phyloP scores from a whole-genome alignment of 2,113 vertebrate species.

The Heterotilapia buettikoferi region DNA sequence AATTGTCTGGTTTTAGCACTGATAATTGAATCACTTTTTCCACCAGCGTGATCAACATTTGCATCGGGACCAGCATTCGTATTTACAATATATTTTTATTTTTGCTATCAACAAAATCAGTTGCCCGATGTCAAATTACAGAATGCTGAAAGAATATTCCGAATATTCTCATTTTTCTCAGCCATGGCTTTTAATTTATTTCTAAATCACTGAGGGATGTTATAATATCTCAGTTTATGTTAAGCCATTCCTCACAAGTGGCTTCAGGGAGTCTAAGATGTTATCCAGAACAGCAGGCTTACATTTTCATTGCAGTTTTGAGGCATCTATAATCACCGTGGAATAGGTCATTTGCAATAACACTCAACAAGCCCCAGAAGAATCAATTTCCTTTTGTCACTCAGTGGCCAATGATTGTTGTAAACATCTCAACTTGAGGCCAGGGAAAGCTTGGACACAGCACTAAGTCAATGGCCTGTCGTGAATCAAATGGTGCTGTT shows the following conservation, averaged over 20 bases:
- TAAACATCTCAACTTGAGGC: slow-evolving; percentile 64
- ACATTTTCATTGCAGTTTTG: slow-evolving; percentile 46
- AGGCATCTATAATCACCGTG: slow-evolving; percentile 56
- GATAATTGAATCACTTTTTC: slow-evolving; percentile 38
- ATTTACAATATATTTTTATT: slow-evolving; percentile 9
- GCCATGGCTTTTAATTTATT: slow-evolving; percentile 2
- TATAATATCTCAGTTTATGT: slow-evolving; percentile 7
- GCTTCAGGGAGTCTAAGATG: slow-evolving; percentile 12
- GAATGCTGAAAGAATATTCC: neutral
- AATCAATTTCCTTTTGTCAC: slow-evolving; percentile 70
- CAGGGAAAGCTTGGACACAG: slow-evolving; percentile 54
- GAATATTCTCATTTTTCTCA: neutral
- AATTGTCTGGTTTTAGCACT: slow-evolving; percentile 39
- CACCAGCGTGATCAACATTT: neutral
- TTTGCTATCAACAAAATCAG: slow-evolving; percentile 1
- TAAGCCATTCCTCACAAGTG: neutral
- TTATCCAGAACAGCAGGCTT: slow-evolving; percentile 19
- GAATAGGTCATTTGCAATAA: slow-evolving; percentile 66
- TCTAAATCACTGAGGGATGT: neutral
- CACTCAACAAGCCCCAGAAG: slow-evolving; percentile 53
- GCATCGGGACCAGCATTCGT: neutral
- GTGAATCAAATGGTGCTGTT: slow-evolving; percentile 59
- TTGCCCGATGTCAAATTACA: neutral
- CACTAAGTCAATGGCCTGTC: slow-evolving; percentile 60
- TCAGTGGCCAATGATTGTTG: slow-evolving; percentile 59